Evolutionary conservation across 2,113 vertebrate species (phyloP).

Genomic region (Columbina picui): DNA sequence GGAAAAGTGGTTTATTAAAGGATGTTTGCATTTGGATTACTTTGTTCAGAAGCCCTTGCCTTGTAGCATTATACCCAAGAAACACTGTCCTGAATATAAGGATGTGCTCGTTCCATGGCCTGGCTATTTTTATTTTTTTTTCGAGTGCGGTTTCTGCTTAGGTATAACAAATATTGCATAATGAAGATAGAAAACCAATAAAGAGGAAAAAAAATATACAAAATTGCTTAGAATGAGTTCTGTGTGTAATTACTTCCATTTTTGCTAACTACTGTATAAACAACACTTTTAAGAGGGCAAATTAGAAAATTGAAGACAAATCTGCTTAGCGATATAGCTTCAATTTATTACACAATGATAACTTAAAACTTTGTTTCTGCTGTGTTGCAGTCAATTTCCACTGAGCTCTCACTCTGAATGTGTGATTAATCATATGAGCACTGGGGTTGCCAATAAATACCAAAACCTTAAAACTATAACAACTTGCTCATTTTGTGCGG

Average conservation of each 20-base stretch:
- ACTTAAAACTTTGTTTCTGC: constrained; percentile 80
- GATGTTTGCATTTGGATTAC: background rate
- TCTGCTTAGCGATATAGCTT: constrained; percentile 77
- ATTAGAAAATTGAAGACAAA: constrained; percentile 80
- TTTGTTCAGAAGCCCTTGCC: background rate
- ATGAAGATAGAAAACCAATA: constrained; percentile 75
- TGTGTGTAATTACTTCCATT: constrained; percentile 76
- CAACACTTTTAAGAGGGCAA: constrained; percentile 79
- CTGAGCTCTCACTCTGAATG: constrained; percentile 79
- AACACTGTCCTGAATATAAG: background rate
- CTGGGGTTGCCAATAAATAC: constrained; percentile 85
- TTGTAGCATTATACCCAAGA: background rate
- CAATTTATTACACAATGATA: constrained; percentile 78
- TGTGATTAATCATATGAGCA: constrained; percentile 90
- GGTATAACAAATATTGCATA: constrained; percentile 60
- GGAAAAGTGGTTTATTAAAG: background rate
- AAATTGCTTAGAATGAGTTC: constrained; percentile 70
- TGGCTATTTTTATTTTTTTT: background rate
- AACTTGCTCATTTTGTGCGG: constrained; percentile 83
- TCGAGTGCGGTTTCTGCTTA: constrained; percentile 65
- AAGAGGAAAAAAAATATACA: background rate
- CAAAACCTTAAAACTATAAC: constrained; percentile 82
- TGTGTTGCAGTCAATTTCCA: constrained; percentile 81
- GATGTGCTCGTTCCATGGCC: background rate
- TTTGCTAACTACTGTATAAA: constrained; percentile 83